Percentiles rank a stretch among this genome's conserved stretches.
phyloP scores from a whole-genome alignment of 2,113 vertebrate genomes.

The Felis chaus region DNA sequence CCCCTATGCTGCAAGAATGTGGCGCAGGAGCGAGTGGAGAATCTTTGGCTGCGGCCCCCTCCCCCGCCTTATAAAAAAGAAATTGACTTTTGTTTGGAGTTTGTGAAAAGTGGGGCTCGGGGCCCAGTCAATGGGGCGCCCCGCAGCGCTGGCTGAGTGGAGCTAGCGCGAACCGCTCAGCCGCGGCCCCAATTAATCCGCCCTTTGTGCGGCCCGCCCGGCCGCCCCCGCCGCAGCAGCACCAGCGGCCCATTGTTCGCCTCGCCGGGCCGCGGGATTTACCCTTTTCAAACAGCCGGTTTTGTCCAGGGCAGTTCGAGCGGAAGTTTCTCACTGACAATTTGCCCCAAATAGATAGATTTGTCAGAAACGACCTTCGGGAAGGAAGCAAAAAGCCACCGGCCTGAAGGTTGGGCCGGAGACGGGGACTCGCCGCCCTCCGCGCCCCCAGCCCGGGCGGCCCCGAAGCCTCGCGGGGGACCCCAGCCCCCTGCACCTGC shows the following conservation, averaged over 20 bases:
- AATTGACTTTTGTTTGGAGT: conserved; percentile 99
- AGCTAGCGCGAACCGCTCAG: conserved; percentile 99
- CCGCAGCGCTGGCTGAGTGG: conserved; percentile 97
- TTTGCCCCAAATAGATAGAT: conserved; percentile 99
- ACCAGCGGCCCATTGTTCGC: conserved; percentile 96
- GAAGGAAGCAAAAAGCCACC: conserved; percentile 87
- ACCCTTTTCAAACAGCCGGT: conserved; percentile 99
- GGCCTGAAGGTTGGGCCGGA: conserved; percentile 68
- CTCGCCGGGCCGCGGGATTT: conserved; percentile 99
- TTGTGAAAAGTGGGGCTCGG: conserved; percentile 99
- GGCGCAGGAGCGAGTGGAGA: neutral
- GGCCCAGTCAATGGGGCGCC: conserved; percentile 99
- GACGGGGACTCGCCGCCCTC: neutral
- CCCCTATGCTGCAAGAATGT: neutral
- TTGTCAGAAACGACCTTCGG: conserved; percentile 97
- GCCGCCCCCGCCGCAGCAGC: conserved; percentile 89
- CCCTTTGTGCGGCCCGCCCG: conserved; percentile 95
- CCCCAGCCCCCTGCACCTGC: neutral
- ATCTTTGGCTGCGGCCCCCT: conserved; percentile 73
- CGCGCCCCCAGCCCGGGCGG: neutral
- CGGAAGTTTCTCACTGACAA: conserved; percentile 99
- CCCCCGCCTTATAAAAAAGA: conserved; percentile 94
- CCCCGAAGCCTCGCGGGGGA: neutral
- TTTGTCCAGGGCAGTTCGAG: conserved; percentile 99
- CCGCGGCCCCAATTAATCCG: conserved; percentile 99